These are phyloP conservation scores for Pseudococcus longispinus DNA, from an alignment of 2,888 invertebrate species.

Conservation along the genomic window DNA sequence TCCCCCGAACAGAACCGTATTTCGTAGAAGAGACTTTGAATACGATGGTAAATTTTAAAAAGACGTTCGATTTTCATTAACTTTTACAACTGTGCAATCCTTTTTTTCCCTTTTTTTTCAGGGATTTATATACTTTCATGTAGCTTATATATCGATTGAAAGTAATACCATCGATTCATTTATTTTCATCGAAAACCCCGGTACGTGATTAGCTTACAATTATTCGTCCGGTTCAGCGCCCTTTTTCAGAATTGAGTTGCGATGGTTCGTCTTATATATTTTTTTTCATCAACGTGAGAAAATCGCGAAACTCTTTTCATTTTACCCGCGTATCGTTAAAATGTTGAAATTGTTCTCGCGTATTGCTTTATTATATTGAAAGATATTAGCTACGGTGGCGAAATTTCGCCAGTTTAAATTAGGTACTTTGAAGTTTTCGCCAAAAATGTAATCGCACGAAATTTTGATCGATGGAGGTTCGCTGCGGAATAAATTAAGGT, in stretches of 20 bases:
- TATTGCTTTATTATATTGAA: background rate
- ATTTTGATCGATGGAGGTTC: no score
- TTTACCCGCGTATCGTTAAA: background rate
- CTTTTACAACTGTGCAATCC: slow-evolving; percentile 2
- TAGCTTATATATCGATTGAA: slow-evolving; percentile 36
- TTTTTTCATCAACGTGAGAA: background rate
- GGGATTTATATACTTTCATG: slow-evolving; percentile 1
- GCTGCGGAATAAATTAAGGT: no score
- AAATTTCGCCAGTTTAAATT: background rate
- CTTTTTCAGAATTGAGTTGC: slow-evolving; percentile 1
- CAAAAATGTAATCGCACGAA: background rate
- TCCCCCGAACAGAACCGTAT: background rate
- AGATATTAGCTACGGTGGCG: background rate
- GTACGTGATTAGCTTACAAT: slow-evolving; percentile 43
- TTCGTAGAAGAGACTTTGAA: background rate
- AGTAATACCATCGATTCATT: slow-evolving; percentile 25
- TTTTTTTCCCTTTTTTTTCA: background rate
- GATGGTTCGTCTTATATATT: background rate
- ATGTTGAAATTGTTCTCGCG: background rate
- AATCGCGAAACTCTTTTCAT: background rate
- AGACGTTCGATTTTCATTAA: slow-evolving; percentile 31
- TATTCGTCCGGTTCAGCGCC: slow-evolving; percentile 13
- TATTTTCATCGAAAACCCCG: slow-evolving; percentile 20
- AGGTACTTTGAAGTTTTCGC: background rate
- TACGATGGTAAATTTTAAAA: background rate